These are phyloP conservation scores for Cossypha polioptera DNA, from an alignment of 2,797 vertebrate species.

Conservation along the genomic window DNA sequence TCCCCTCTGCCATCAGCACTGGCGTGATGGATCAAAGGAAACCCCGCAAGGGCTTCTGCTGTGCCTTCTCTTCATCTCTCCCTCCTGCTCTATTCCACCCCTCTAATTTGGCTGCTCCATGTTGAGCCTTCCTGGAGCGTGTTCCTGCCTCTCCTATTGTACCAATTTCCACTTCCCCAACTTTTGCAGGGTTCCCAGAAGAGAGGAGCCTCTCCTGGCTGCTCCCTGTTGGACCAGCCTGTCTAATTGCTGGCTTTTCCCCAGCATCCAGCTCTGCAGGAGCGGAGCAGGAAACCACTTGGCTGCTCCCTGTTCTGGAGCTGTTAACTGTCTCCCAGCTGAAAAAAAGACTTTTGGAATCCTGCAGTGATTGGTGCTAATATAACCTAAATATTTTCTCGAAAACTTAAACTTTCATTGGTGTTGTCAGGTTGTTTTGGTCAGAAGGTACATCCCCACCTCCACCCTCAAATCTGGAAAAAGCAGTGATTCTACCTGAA, in stretches of 20 bases:
- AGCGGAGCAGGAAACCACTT: not conserved
- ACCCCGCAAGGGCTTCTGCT: not conserved
- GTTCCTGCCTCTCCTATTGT: not conserved
- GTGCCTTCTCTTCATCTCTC: not conserved
- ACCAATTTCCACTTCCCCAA: not conserved
- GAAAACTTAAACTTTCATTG: not conserved
- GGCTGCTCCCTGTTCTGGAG: not conserved
- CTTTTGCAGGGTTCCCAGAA: not conserved
- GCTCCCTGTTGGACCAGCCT: fast-evolving
- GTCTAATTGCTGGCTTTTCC: not conserved
- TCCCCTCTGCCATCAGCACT: not conserved
- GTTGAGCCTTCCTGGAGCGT: not conserved
- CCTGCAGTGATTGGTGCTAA: not conserved
- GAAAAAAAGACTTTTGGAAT: not conserved
- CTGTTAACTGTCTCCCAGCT: not conserved
- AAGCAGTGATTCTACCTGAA: not conserved
- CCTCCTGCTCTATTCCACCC: not conserved
- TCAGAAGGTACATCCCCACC: not conserved
- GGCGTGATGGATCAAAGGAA: not conserved
- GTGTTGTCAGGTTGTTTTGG: not conserved
- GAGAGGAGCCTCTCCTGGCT: not conserved
- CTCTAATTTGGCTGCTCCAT: not conserved
- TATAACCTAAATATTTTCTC: not conserved
- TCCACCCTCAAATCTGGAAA: not conserved
- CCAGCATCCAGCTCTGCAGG: not conserved